phyloP scores from a whole-genome alignment of 1,140 invertebrate genomes.

The Ridgeia piscesae region DNA sequence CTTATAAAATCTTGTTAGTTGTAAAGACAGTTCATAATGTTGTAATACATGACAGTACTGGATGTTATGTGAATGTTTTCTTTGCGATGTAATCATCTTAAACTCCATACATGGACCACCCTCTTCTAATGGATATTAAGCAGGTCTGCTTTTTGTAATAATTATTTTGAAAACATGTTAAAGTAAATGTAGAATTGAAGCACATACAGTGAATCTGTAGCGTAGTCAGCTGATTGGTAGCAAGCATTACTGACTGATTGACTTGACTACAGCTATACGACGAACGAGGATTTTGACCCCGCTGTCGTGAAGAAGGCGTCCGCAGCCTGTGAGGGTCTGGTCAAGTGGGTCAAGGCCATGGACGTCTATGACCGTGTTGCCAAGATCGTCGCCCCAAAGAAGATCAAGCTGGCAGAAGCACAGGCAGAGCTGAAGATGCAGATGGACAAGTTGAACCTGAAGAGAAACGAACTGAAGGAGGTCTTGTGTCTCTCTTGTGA shows the following conservation, averaged over 20 bases:
- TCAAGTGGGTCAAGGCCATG: slow-evolving; percentile 60
- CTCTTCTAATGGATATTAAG: too few relatives aligned
- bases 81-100: too few relatives aligned
- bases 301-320: slow-evolving; percentile 82
- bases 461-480: slow-evolving; percentile 53
- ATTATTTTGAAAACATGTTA: too few relatives aligned
- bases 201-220: not conserved
- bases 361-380: slow-evolving; percentile 61
- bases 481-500: slow-evolving; percentile 29
- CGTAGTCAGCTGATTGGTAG: not conserved
- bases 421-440: slow-evolving; percentile 54
- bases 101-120: too few relatives aligned
- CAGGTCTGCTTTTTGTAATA: too few relatives aligned
- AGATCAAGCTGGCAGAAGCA: slow-evolving; percentile 54
- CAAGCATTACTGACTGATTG: not conserved
- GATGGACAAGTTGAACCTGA: slow-evolving; percentile 60
- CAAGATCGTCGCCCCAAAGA: slow-evolving; percentile 64
- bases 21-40: too few relatives aligned
- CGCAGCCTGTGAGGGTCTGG: slow-evolving; percentile 61
- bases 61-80: too few relatives aligned
- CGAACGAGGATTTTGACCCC: slow-evolving; percentile 78
- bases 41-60: too few relatives aligned
- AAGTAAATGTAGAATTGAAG: too few relatives aligned
- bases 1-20: too few relatives aligned
- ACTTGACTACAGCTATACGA: slow-evolving; percentile 38